Conservation (phyloP, 2,888 invertebrate species). For the Mamestra brassicae region DNA sequence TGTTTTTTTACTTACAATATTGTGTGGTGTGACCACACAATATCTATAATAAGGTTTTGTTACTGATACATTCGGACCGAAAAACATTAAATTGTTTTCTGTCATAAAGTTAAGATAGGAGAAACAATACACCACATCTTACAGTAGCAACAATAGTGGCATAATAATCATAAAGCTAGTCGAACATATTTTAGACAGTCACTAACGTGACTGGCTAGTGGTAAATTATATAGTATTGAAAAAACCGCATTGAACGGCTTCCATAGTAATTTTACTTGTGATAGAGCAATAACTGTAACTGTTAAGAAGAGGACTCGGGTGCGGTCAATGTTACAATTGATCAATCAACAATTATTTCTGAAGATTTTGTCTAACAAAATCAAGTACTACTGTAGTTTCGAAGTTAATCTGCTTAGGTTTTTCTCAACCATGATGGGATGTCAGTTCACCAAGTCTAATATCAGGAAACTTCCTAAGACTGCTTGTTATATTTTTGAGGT, state of each 20-base stretch:
- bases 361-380: too few species aligned
- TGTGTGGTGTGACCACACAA: background rate
- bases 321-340: background rate
- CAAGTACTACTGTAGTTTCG: too few species aligned
- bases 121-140: background rate
- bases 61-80: background rate
- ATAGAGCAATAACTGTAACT: constrained; percentile 30
- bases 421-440: background rate
- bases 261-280: constrained; percentile 11
- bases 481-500: too few species aligned
- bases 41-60: background rate
- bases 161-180: background rate
- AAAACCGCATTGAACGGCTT: constrained; percentile 27
- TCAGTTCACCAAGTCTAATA: too few species aligned
- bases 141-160: constrained; percentile 3
- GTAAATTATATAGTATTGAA: constrained; percentile 39
- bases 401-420: background rate
- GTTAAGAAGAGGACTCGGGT: background rate
- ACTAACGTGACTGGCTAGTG: constrained; percentile 24
- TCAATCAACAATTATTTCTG: constrained; percentile 3
- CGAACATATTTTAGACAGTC: constrained; percentile 22
- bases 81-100: background rate
- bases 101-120: background rate
- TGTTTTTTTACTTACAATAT: background rate
- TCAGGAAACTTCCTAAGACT: too few species aligned